phyloP scores from a whole-genome alignment of 2,888 invertebrate genomes.

The Clostera curtula region DNA sequence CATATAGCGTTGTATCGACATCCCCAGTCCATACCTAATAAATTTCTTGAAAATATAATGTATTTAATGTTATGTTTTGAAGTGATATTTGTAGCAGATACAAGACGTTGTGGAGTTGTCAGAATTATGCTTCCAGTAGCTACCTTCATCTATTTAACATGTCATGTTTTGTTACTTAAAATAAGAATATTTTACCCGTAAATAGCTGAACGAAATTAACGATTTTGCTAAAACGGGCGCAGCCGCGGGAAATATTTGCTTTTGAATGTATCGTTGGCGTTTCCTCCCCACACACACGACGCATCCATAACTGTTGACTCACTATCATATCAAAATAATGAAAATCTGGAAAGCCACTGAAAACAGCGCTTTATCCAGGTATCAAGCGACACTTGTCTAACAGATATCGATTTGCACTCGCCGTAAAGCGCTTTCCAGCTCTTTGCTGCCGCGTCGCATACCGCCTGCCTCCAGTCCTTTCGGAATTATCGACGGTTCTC shows the following conservation, averaged over 20 bases:
- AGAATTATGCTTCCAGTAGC: too few relatives aligned
- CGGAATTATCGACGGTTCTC: conserved; percentile 16
- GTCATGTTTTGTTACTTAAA: too few relatives aligned
- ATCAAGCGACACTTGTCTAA: neutral
- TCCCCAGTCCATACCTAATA: too few relatives aligned
- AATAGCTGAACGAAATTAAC: too few relatives aligned
- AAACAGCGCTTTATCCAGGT: conserved; percentile 5
- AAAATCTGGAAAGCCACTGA: conserved; percentile 11
- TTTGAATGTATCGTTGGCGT: conserved; percentile 3
- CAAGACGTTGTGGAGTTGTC: too few relatives aligned
- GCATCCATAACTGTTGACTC: conserved; percentile 17
- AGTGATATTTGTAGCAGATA: too few relatives aligned
- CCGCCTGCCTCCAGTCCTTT: conserved; percentile 22
- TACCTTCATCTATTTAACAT: too few relatives aligned
- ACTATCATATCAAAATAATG: conserved; percentile 14
- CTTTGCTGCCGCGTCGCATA: conserved; percentile 9
- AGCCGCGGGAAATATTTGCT: conserved; percentile 3
- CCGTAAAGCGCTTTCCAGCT: conserved; percentile 25
- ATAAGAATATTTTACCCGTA: too few relatives aligned
- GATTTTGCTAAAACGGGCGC: too few relatives aligned
- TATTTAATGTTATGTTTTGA: too few relatives aligned
- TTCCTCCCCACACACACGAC: conserved; percentile 8
- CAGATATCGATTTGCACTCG: conserved; percentile 10
- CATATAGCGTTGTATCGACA: too few relatives aligned
- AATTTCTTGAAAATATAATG: too few relatives aligned